Evolutionary conservation across 2,797 vertebrate genomes (phyloP).

Genomic region (Cygnus olor): DNA sequence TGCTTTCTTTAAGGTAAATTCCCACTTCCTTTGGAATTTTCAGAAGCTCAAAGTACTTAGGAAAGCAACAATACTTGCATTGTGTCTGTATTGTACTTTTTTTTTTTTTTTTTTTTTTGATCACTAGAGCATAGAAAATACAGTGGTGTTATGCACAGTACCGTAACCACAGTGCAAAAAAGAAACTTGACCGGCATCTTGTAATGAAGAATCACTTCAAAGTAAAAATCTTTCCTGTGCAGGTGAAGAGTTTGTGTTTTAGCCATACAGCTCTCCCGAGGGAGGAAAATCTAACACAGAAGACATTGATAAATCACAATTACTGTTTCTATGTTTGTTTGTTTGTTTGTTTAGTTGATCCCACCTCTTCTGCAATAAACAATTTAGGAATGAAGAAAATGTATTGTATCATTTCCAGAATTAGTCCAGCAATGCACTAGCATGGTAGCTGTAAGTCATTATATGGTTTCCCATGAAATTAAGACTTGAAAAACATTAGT

Average conservation of each 20-base stretch:
- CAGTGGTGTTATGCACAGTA: constrained; percentile 29
- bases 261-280: not conserved
- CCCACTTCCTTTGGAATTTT: constrained; percentile 25
- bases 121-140: constrained; percentile 36
- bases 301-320: not conserved
- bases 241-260: constrained; percentile 47
- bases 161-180: constrained; percentile 15
- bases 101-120: constrained; percentile 21
- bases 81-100: not conserved
- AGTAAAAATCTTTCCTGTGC: constrained; percentile 9
- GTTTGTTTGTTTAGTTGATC: not conserved
- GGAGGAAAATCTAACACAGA: not conserved
- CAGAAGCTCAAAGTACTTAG: not conserved
- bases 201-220: not conserved
- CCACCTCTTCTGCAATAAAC: not conserved
- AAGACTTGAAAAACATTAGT: not conserved
- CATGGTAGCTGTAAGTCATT: not conserved
- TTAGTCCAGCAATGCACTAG: not conserved
- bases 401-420: not conserved
- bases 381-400: not conserved
- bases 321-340: not conserved
- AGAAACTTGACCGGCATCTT: not conserved
- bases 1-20: not conserved
- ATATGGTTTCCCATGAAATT: not conserved
- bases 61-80: constrained; percentile 26